A percentile compares a stretch with the other conserved stretches of the same genome.
Conservation (phyloP, 2,888 invertebrate species). For the Drosophila cognata region DNA sequence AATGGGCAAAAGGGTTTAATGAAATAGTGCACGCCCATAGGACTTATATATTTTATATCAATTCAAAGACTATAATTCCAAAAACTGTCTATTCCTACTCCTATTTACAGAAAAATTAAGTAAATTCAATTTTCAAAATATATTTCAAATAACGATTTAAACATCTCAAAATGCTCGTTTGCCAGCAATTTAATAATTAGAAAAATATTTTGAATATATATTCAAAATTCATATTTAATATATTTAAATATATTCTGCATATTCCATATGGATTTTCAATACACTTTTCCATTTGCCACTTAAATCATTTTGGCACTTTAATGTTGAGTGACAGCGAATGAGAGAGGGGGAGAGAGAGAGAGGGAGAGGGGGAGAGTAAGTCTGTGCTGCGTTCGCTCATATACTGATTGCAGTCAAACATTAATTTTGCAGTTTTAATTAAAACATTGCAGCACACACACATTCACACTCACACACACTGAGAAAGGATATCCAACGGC, state of each 20-base stretch:
- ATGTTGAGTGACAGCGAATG: conserved; percentile 22
- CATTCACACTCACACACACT: conserved; percentile 16
- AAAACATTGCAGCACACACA: conserved; percentile 64
- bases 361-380: neutral
- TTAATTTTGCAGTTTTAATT: conserved; percentile 80
- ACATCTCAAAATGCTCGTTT: neutral
- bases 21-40: neutral
- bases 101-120: neutral
- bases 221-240: neutral
- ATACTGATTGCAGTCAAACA: conserved; percentile 56
- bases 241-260: conserved; percentile 6
- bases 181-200: neutral
- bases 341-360: too few species aligned
- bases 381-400: conserved; percentile 35
- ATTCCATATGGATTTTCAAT: conserved; percentile 62
- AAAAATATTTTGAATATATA: neutral
- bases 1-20: too few species aligned
- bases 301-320: conserved; percentile 78
- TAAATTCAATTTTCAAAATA: neutral
- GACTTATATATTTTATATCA: neutral
- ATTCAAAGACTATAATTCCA: neutral
- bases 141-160: neutral
- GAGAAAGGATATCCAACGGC: neutral
- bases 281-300: conserved; percentile 24
- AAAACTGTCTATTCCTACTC: too few species aligned